Evolutionary conservation across 2,113 vertebrate genomes (phyloP), one percentile per base, ranked within the genome.

Genomic region (Megalops atlanticus): DNA sequence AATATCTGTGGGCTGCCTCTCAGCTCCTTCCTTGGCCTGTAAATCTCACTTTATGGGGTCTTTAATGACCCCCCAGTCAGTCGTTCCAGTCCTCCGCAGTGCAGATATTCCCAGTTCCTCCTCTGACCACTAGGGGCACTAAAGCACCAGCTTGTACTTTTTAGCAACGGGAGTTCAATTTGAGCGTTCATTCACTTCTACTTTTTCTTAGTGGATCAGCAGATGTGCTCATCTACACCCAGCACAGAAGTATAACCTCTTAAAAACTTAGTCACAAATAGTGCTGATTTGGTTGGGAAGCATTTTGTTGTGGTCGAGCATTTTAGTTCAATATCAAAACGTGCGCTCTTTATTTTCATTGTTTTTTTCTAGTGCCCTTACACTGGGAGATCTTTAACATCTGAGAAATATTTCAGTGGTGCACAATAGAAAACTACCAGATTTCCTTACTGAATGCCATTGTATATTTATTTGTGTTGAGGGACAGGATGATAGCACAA

Each of bases 21-120:
- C 54, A 82, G 85, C 86, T 89, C 87, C 86, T 91, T 85, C 85
- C 84, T 84, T 81, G 64, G 87, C 91, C 89, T 88, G 90, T 91
- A 93, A 93, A 94, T 93, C 83, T 86, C 84, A 91, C 84, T 93
- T 94, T 93, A 94, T 92, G 89, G 90, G 86, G 85, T 83, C 85
- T 90, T 87, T 94, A 93, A 94, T 92, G 90, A 89, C 90, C 88
- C 92, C 91, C 91, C 81, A 85, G 90, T 81, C 83, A 74, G 89
- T 89, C 82, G 87, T 93, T 87, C 90, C 88, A 88, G 86, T 89
- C 89, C 89, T 90, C 88, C 89, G 92, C 92, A 93, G 90, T 94
- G 93, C 94, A 94, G 93, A 93, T 93, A 91, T 33, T 47, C 31
- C 4, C 2, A 38, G 0, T 64, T 64, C 54, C 54, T 11, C 18